Evolutionary conservation across 2,888 invertebrate species (phyloP), one percentile per base, ranked within the genome.

Genomic region (Xanthorhoe designata): DNA sequence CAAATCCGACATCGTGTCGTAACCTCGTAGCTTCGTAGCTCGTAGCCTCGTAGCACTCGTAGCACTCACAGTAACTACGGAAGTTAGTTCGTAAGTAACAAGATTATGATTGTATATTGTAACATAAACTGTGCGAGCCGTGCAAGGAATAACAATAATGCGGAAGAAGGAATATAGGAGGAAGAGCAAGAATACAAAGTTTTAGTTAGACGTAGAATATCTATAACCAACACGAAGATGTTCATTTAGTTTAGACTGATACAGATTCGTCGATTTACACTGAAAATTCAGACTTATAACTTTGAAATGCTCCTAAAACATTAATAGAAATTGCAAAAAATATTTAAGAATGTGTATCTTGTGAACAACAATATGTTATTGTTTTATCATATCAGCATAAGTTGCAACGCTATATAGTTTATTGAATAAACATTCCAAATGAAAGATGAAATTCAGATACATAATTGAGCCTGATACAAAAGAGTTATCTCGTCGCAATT

Each of bases 61-160:
- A 71, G 75, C 58, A 54, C 64, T 59, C 59, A 59, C 59, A 64
- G 59, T 47, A 19, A 55, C 61, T 19, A 47, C 61, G 70, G 73
- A 72, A 74, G 67, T 76, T 76, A 63, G 68, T 71, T 68, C 67
- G 71, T 71, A 73, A 75, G 64, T 75, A 73, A 75, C 72, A 70
- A 72, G 71, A 75, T 73, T 74, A 74, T 65, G 66, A 61, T 50
- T 61, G 62, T 61, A 55, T 58, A 58, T 55, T 59, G 42, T 64
- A 45, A 18, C 55, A 55, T 64, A 50, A 55, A 60, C 55, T 60
- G 52, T 60, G 35, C 3, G 38, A 50, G 32, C 32, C 55, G 54
- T 55, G 64, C 63, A 52, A 52, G 63, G 63, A 63, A 63, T 57
- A 63, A 63, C 18, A 63, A 45, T 51, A 47, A 57, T 45, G 52